phyloP scores from a whole-genome alignment of 64 coral and sea anemone genomes.

The Trachythela sp. region DNA sequence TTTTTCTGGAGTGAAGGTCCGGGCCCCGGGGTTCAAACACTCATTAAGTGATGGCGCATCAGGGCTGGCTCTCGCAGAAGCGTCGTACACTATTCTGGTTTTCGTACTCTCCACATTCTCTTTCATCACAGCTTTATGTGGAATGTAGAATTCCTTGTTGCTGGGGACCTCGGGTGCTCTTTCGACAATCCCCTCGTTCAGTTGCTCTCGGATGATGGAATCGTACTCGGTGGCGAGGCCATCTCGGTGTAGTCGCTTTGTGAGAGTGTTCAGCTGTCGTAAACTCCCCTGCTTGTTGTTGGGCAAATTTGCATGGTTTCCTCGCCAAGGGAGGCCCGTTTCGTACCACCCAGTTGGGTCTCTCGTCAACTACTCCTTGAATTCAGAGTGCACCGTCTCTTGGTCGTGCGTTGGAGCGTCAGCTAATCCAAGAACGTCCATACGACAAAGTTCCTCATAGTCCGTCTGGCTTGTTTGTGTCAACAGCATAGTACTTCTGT shows the following conservation, averaged over 20 bases:
- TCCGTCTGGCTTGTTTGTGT: not conserved
- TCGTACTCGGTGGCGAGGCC: not conserved
- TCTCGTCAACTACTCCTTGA: not conserved
- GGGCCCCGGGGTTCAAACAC: not conserved
- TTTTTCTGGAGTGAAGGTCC: not conserved
- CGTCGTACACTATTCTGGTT: not conserved
- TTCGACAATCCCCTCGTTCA: not conserved
- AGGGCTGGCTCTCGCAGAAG: not conserved
- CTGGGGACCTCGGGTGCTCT: not conserved
- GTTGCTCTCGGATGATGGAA: not conserved
- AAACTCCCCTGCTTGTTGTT: conserved; percentile 9
- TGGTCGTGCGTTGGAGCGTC: not conserved
- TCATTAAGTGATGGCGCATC: not conserved
- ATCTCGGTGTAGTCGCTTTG: not conserved
- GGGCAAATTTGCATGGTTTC: not conserved
- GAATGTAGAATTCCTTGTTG: conserved; percentile 13
- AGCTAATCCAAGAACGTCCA: not conserved
- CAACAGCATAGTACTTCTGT: not conserved
- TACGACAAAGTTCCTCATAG: not conserved
- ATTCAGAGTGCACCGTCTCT: not conserved
- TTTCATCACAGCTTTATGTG: not conserved
- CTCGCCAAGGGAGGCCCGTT: not conserved
- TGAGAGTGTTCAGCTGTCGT: not conserved
- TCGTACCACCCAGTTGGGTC: not conserved
- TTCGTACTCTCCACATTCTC: not conserved